These are phyloP conservation scores for Paramormyrops hopkinsi DNA, from an alignment of 2,797 vertebrate genomes.

Conservation along the genomic window DNA sequence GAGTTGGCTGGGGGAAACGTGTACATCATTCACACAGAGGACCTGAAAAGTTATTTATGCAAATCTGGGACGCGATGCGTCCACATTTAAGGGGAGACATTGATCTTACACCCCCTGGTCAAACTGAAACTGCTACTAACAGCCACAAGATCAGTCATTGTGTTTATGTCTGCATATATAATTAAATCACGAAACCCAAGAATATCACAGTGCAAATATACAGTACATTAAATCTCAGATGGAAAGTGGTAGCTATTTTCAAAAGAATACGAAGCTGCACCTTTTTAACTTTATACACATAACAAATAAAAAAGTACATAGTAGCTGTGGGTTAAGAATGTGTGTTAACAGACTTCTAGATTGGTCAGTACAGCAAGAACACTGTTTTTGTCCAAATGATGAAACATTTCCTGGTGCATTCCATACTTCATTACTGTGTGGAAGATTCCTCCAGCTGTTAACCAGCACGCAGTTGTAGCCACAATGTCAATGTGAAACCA, in stretches of 20 bases:
- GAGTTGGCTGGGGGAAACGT: neutral
- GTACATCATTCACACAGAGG: neutral
- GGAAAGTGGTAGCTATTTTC: neutral
- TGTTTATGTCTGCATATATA: neutral
- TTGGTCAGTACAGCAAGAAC: neutral
- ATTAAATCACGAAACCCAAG: neutral
- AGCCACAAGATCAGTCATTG: neutral
- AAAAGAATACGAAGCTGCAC: neutral
- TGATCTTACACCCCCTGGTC: neutral
- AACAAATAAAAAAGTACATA: neutral
- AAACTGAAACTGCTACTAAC: neutral
- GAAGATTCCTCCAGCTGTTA: neutral
- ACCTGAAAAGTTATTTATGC: neutral
- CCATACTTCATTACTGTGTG: too few relatives aligned
- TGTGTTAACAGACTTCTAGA: neutral
- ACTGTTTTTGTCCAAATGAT: neutral
- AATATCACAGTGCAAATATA: neutral
- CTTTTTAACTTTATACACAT: neutral
- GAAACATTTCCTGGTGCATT: neutral
- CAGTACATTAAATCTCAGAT: neutral
- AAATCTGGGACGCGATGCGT: neutral
- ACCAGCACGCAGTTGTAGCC: neutral
- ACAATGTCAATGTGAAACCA: neutral
- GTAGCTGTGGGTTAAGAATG: neutral
- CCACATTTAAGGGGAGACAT: neutral